Evolutionary conservation across 2,888 invertebrate species (phyloP), one percentile per base, ranked within the genome.

Genomic region (Acholoe squamosa): DNA sequence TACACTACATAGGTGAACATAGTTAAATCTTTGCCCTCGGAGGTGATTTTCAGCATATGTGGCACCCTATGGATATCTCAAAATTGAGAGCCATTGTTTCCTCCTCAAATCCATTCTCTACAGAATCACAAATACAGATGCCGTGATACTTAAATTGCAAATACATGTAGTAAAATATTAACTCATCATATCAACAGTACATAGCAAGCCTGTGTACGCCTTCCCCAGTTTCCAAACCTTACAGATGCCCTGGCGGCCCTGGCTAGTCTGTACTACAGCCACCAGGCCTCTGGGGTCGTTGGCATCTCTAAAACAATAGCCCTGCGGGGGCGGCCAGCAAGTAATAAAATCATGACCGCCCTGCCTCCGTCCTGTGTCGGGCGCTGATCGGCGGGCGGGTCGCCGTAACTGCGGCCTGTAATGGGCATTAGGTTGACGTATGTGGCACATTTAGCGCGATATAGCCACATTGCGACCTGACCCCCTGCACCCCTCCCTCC

Each of bases 231-330:
- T 3, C 3, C 43, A 43, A 43, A 3, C 10, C 43, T 43, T 43
- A 43, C 43, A 43, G 43, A 43, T 43, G 43, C 43, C 10, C 43
- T 43, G 43, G 5, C 10, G 43, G 43, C 43, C 34, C 34, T 33
- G 80, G 16, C 80, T 22, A 76, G 76, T 43, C 22, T 33, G 80
- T 43, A 80, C 34, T 80, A 34, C 43, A 0, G 33, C 80, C 33
- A 7, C 16, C 19, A 19, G 80, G 34, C 80, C 34, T 43, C 33
- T 34, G 80, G 80, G 80, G 80, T 80, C 43, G 19, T 16, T 43
- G 80, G 34, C 80, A 80, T 80, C 80, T 80, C 80, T 80, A 80
- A 80, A 80, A 80, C 80, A 80, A 80, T 80, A 80, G 80, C 80
- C 80, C 80, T 80, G 80, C 80, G 80, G 80, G 80, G 33, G 80